phyloP scores from a whole-genome alignment of 2,888 invertebrate genomes.

The Temnothorax ravouxi region DNA sequence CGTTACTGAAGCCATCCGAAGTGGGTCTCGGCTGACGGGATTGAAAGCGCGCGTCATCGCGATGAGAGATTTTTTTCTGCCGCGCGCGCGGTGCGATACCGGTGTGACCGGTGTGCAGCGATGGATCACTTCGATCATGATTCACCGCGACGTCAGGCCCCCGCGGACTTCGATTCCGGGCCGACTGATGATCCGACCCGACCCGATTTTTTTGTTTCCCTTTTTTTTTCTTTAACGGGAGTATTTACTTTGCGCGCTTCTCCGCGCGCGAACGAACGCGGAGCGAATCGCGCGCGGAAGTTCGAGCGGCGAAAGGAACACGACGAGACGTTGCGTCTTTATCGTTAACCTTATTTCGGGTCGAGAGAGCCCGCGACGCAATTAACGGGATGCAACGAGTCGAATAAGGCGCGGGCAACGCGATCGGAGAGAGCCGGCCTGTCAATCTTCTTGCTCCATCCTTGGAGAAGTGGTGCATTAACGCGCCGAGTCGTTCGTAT shows the following conservation, averaged over 20 bases:
- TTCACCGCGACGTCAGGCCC: conserved; percentile 35
- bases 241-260: conserved; percentile 15
- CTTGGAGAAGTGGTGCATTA: conserved; percentile 59
- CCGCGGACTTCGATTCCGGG: conserved; percentile 34
- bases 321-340: conserved; percentile 28
- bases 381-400: conserved; percentile 55
- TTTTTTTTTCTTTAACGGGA: background rate
- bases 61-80: conserved; percentile 39
- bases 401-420: conserved; percentile 45
- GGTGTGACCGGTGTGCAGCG: background rate
- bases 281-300: conserved; percentile 27
- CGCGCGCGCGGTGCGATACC: conserved; percentile 5
- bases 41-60: conserved; percentile 54
- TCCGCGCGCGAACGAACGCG: background rate
- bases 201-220: conserved; percentile 10
- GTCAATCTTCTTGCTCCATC: conserved; percentile 48
- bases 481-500: conserved; percentile 41
- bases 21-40: conserved; percentile 51
- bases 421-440: conserved; percentile 47
- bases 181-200: background rate
- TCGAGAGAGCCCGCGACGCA: conserved; percentile 47
- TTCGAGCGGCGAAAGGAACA: conserved; percentile 33
- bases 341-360: conserved; percentile 59
- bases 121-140: conserved; percentile 43
- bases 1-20: conserved; percentile 53